Conservation (phyloP, 2,888 invertebrate genomes). For the Melipona beecheii region DNA sequence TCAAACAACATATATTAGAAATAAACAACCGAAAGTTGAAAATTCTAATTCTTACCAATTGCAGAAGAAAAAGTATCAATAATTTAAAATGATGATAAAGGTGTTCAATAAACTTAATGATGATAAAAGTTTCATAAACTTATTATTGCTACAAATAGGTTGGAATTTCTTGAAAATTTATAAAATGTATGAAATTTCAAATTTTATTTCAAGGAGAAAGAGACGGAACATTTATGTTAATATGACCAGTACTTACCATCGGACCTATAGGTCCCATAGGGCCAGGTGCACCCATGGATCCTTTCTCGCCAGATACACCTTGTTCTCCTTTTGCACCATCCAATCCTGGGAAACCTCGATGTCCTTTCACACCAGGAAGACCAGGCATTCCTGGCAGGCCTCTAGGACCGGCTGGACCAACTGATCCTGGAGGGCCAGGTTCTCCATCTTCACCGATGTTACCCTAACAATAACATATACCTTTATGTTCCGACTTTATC, state of each 20-base stretch:
- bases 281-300: conserved; percentile 88
- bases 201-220: too few relatives aligned
- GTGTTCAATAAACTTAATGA: too few relatives aligned
- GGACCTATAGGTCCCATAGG: conserved; percentile 90
- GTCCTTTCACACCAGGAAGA: conserved; percentile 92
- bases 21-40: too few relatives aligned
- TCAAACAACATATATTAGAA: too few relatives aligned
- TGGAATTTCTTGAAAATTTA: too few relatives aligned
- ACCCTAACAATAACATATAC: conserved; percentile 85
- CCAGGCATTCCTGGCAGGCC: conserved; percentile 92
- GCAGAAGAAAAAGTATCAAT: too few relatives aligned
- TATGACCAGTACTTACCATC: conserved; percentile 84
- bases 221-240: background rate
- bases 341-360: conserved; percentile 91
- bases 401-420: conserved; percentile 90
- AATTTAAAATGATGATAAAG: too few relatives aligned
- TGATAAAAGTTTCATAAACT: too few relatives aligned
- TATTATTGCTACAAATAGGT: too few relatives aligned
- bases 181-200: too few relatives aligned
- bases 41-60: too few relatives aligned
- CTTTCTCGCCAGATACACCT: conserved; percentile 91
- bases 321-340: conserved; percentile 94
- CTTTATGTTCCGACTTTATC: background rate
- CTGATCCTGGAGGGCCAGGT: conserved; percentile 89
- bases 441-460: conserved; percentile 92